Base-by-base conservation (phyloP, 2,797 vertebrate genomes). In the Tenualosa thibaudeaui region DNA sequence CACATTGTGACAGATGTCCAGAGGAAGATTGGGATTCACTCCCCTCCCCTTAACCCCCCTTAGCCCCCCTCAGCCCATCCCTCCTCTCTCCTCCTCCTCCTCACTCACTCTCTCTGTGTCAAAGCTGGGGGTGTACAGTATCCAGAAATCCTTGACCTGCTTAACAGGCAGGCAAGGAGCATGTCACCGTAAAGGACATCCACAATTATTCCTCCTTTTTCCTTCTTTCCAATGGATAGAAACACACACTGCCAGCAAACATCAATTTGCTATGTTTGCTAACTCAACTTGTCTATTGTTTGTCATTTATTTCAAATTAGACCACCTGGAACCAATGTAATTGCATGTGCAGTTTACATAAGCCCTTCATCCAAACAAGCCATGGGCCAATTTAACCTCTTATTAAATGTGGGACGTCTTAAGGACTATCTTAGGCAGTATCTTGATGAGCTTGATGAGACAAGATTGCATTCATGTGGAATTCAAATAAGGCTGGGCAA, bases 401-500 rank as follows among this genome's bases (percentile, higher is more conserved):
- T 93, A 93, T 93, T 94, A 93, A 92, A 93, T 91, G 89, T 91
- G 68, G 82, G 88, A 86, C 91, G 91, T 94, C 92, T 94, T 94
- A 92, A 95, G 93, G 92, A 94, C 91, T 82, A 90, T 94, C 93
- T 92, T 88, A 85, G 86, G 46, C 83, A 85, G 84, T 84, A 92
- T 93, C 91, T 92, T 93, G 89, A 92, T 91, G 92, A 92, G 93
- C n/a, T n/a, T n/a, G n/a, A 93, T 84, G 89, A 88, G 85, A 87
- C 86, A 88, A 87, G 65, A 24, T 71, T 83, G 15, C 50, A 71
- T 71, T 87, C 81, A 54, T 84, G 83, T 84, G 56, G 82, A 81
- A 89, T 88, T 86, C 82, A 89, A 88, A 88, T 88, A 83, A 86
- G 83, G 86, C 49, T 86, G 75, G 83, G 82, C 82, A 82, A 88